phyloP scores from a whole-genome alignment of 2,113 vertebrate genomes.

The Anas platyrhynchos region DNA sequence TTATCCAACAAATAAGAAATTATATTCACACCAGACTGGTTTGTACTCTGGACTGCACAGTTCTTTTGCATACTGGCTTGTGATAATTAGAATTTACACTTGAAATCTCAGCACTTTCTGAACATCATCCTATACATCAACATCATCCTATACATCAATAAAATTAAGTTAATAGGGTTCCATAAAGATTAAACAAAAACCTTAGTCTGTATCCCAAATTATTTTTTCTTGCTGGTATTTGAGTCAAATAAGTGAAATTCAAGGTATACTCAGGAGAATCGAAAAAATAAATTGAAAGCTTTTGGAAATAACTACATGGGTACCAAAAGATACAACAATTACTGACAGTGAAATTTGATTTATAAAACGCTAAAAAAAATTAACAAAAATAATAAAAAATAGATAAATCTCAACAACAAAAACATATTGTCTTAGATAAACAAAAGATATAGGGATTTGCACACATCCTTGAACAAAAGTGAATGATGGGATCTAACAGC shows the following conservation, averaged over 20 bases:
- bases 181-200: background rate
- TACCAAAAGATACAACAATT: background rate
- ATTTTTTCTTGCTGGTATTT: background rate
- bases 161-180: background rate
- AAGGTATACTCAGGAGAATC: background rate
- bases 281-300: background rate
- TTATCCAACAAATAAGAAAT: background rate
- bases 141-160: background rate
- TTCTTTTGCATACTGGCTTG: background rate
- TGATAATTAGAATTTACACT: background rate
- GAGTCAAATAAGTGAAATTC: background rate
- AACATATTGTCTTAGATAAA: background rate
- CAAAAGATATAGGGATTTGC: background rate
- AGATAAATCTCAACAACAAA: background rate
- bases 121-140: background rate
- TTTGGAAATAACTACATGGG: background rate
- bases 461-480: background rate
- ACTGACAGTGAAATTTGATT: background rate
- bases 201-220: background rate
- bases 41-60: background rate
- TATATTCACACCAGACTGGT: background rate
- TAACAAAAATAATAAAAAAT: background rate
- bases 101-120: background rate
- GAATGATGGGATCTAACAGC: background rate
- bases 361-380: background rate